Evolutionary conservation across 2,888 invertebrate genomes (phyloP).

Genomic region (Dexiosoma caninum): DNA sequence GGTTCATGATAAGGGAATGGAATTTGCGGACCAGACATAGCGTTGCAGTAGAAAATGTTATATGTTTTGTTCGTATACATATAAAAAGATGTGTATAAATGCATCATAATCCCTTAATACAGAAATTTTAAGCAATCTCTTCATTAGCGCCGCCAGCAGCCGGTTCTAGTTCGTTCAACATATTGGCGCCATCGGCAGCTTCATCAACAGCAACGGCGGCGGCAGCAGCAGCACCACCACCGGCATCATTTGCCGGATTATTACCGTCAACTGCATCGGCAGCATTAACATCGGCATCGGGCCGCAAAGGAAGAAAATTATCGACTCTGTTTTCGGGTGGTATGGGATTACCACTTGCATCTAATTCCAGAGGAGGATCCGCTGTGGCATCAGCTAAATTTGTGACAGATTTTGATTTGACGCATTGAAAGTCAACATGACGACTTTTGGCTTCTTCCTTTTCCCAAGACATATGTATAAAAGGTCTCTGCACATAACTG

Average conservation of each 20-base stretch:
- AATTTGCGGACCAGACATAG: not conserved
- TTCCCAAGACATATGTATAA: constrained; percentile 96
- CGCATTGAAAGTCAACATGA: constrained; percentile 99
- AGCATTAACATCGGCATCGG: constrained; percentile 64
- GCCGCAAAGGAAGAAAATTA: constrained; percentile 54
- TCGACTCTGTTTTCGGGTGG: constrained; percentile 70
- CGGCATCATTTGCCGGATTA: constrained; percentile 62
- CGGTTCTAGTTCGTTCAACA: constrained; percentile 71
- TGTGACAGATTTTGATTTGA: constrained; percentile 98
- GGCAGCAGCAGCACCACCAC: constrained; percentile 60
- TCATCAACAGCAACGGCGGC: constrained; percentile 71
- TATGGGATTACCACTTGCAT: constrained; percentile 78
- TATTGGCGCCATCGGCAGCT: constrained; percentile 71
- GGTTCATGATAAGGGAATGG: constrained; percentile 29
- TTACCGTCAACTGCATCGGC: constrained; percentile 62
- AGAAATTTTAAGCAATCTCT: constrained; percentile 65
- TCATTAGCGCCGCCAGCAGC: constrained; percentile 69
- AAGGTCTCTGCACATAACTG: constrained; percentile 99
- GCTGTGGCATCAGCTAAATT: constrained; percentile 97
- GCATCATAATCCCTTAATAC: constrained; percentile 9
- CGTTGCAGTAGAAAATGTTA: constrained; percentile 15
- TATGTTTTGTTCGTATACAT: constrained; percentile 7
- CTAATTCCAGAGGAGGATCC: constrained; percentile 83
- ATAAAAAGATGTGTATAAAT: constrained; percentile 37
- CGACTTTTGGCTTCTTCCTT: constrained; percentile 99